Evolutionary conservation across 2,113 vertebrate species (phyloP), one percentile per base, ranked within the genome.

Genomic region (Aspidoscelis tigris): DNA sequence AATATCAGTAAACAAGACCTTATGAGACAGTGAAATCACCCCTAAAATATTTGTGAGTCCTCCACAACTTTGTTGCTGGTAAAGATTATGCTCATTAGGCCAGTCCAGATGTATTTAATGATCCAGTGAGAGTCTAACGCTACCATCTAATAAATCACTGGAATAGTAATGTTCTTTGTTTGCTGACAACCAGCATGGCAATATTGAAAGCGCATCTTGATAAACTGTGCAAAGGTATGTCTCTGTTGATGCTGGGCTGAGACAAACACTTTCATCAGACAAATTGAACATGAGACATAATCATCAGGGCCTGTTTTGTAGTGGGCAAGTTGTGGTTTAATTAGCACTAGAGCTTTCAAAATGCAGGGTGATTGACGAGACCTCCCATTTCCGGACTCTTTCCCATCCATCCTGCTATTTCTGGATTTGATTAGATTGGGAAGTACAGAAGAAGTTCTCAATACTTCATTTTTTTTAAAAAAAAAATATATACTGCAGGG

Each of bases 1-100:
- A 81, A 2, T 89, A 92, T 91, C 92, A 91, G 90, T 91, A 93
- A 95, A 94, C 90, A 93, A 89, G 88, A 90, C 86, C 87, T 90
- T 84, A 89, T 91, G 90, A 87, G 84, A 89, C 81, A 73, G 76
- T 91, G 94, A 93, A 61, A 93, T 93, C 94, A 95, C 0, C 85
- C 53, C 88, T 89, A 39, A 95, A 94, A 85, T 89, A 94, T 94
- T 7, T 90, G 86, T 82, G 89, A 87, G 85, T 72, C 92, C 87
- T 92, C 90, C 87, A 78, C 86, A 89, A 88, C 66, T 88, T 88
- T 84, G 86, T 44, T 90, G 90, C 82, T 85, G 88, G 88, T 92
- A 87, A 93, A 86, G 89, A 87, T 90, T 92, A 91, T 85, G 84
- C 90, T 93, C 89, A 90, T 92, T 93, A 93, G 88, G 84, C 93